A percentile compares a stretch with the other conserved stretches of the same genome.
phyloP scores from a whole-genome alignment of 2,888 invertebrate species.

The Unio delphinus region DNA sequence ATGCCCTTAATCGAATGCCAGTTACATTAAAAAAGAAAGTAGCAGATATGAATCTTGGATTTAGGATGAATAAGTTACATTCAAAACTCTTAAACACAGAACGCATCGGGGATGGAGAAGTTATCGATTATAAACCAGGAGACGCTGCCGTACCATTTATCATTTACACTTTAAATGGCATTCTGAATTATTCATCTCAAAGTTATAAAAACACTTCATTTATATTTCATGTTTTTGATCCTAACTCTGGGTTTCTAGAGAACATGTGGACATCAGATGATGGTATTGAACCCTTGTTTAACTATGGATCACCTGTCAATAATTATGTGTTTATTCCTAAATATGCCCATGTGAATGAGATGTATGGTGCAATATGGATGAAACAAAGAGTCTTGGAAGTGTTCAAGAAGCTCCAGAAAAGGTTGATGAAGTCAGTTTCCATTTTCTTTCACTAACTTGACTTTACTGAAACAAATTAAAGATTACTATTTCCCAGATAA shows the following conservation, averaged over 20 bases:
- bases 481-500: too few relatives aligned
- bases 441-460: too few relatives aligned
- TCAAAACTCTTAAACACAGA: too few relatives aligned
- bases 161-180: conserved; percentile 35
- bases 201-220: conserved; percentile 27
- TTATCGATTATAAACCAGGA: conserved; percentile 30
- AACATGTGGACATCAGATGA: conserved; percentile 42
- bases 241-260: conserved; percentile 44
- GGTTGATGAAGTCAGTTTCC: too few relatives aligned
- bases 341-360: conserved; percentile 19
- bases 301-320: conserved; percentile 9
- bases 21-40: too few relatives aligned
- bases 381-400: conserved; percentile 13
- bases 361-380: conserved; percentile 45
- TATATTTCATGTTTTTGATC: conserved; percentile 42
- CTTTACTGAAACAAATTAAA: too few relatives aligned
- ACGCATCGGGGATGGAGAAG: conserved; percentile 24
- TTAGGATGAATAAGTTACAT: too few relatives aligned
- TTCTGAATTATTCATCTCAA: conserved; percentile 29
- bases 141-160: conserved; percentile 29
- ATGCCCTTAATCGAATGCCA: too few relatives aligned
- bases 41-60: too few relatives aligned
- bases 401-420: too few relatives aligned
- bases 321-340: conserved; percentile 39
- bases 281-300: conserved; percentile 21